Evolutionary conservation across 1,140 invertebrate species (phyloP).

Genomic region (Cyclargus thomasi): DNA sequence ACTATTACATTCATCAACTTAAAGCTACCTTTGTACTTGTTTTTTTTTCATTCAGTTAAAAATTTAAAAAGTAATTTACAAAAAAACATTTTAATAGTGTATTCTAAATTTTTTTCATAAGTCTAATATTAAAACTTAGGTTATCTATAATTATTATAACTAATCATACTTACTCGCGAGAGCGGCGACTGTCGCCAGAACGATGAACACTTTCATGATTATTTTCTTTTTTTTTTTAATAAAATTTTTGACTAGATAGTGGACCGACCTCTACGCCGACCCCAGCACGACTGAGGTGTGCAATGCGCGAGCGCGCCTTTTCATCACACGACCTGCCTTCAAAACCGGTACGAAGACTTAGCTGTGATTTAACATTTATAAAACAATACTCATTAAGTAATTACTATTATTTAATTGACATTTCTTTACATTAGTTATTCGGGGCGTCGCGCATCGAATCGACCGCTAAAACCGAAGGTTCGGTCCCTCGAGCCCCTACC

Average conservation of each 20-base stretch:
- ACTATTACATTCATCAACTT: no score
- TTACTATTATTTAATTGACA: slow-evolving; percentile 11
- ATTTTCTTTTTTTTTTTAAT: slow-evolving; percentile 55
- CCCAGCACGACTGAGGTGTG: slow-evolving; percentile 62
- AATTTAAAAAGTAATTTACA: no score
- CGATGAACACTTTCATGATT: slow-evolving; percentile 73
- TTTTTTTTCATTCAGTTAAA: no score
- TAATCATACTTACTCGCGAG: slow-evolving; percentile 58
- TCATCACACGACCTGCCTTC: slow-evolving; percentile 59
- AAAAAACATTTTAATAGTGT: no score
- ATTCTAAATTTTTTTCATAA: no score
- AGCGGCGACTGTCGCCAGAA: slow-evolving; percentile 58
- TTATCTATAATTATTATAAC: neutral
- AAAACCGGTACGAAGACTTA: slow-evolving; percentile 65
- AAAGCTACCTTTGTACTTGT: no score
- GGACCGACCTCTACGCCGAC: slow-evolving; percentile 60
- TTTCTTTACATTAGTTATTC: slow-evolving; percentile 11
- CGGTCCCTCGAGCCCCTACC: neutral
- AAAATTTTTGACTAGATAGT: slow-evolving; percentile 67
- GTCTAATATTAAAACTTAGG: no score
- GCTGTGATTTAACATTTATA: slow-evolving; percentile 53
- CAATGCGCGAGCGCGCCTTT: slow-evolving; percentile 63
- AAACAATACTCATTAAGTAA: slow-evolving; percentile 47
- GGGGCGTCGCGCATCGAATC: no score
- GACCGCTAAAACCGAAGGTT: no score